phyloP scores from a whole-genome alignment of 2,888 invertebrate genomes.

The Stenodera caucasica region DNA sequence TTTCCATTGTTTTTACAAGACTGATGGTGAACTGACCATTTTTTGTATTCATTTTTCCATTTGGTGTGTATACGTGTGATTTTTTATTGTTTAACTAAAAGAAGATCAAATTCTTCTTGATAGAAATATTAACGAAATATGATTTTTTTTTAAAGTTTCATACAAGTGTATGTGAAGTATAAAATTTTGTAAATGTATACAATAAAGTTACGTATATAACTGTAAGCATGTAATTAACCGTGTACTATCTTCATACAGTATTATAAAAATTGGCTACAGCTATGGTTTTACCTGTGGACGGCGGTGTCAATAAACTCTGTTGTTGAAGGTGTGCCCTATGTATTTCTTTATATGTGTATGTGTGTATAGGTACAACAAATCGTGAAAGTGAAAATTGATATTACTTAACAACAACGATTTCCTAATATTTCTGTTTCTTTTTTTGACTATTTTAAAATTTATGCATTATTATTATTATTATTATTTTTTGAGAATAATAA shows the following conservation, averaged over 20 bases:
- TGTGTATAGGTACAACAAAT: conserved; percentile 44
- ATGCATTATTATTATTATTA: too few species aligned
- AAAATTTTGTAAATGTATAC: too few species aligned
- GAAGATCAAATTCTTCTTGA: too few species aligned
- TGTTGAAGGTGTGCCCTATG: conserved; percentile 53
- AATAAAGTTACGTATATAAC: too few species aligned
- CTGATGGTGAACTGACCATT: conserved; percentile 37
- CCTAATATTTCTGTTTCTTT: conserved; percentile 29
- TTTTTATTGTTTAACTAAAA: conserved; percentile 1
- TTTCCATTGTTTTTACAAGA: conserved; percentile 50
- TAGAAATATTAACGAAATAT: too few species aligned
- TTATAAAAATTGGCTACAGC: conserved; percentile 30
- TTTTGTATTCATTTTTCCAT: conserved; percentile 38
- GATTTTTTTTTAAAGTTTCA: too few species aligned
- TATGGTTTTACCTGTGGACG: conserved; percentile 47
- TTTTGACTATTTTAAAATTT: too few species aligned
- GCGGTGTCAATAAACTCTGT: conserved; percentile 56
- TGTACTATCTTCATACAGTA: conserved; percentile 22
- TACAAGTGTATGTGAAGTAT: too few species aligned
- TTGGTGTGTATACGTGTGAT: conserved; percentile 20
- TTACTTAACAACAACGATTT: conserved; percentile 45
- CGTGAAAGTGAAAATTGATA: conserved; percentile 55
- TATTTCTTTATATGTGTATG: conserved; percentile 55
- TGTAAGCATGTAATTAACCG: conserved; percentile 23
- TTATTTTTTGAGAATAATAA: too few species aligned